A percentile compares a stretch with the other conserved stretches of the same genome.
Conservation (phyloP, 2,888 invertebrate species). For the Sphaerophoria taeniata region DNA sequence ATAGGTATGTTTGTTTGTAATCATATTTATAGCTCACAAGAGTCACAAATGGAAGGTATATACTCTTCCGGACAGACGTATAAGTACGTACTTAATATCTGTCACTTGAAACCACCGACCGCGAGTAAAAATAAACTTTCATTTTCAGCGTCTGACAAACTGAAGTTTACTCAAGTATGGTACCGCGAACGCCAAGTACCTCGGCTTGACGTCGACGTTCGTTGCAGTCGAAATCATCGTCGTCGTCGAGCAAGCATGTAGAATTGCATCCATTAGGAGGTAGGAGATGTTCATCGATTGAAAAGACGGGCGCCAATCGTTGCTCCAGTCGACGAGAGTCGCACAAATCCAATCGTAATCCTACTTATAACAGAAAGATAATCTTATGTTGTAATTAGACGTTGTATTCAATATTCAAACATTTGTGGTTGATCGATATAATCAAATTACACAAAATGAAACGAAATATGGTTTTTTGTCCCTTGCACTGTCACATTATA, state of each 20-base stretch:
- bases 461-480: constrained; percentile 26
- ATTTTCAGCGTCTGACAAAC: constrained; percentile 50
- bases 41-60: constrained; percentile 29
- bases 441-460: constrained; percentile 65
- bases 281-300: constrained; percentile 10
- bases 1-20: not conserved
- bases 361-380: constrained; percentile 44
- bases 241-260: not conserved
- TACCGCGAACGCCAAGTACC: constrained; percentile 6
- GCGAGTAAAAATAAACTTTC: constrained; percentile 51
- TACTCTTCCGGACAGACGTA: constrained; percentile 45
- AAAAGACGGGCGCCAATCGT: constrained; percentile 30
- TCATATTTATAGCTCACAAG: not conserved
- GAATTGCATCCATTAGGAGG: not conserved
- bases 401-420: constrained; percentile 1
- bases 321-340: constrained; percentile 42
- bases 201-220: not conserved
- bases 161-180: constrained; percentile 29
- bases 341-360: constrained; percentile 21
- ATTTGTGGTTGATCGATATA: constrained; percentile 64
- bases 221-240: not conserved
- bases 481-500: not conserved
- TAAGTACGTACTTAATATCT: constrained; percentile 24
- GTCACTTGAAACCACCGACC: constrained; percentile 30
- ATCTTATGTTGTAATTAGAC: constrained; percentile 58